Conservation (phyloP, 2,113 vertebrate species). For the Eretmochelys imbricata region DNA sequence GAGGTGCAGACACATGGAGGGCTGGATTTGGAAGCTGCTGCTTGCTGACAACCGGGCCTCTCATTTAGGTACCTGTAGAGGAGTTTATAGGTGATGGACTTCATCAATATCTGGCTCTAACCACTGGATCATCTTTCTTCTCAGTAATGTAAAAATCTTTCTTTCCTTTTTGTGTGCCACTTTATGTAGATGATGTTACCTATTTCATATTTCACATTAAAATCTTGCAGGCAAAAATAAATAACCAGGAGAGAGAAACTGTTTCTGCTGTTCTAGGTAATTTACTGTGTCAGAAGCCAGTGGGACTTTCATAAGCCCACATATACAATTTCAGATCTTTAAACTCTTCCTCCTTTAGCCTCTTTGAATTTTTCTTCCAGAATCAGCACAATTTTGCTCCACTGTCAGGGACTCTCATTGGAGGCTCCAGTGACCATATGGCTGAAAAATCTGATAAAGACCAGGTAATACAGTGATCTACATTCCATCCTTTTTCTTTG, state of each 20-base stretch:
- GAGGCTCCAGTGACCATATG: background rate
- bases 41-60: background rate
- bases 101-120: no score
- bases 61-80: background rate
- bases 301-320: constrained; percentile 56
- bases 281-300: constrained; percentile 57
- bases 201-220: background rate
- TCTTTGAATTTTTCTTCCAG: constrained; percentile 43
- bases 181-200: constrained; percentile 19
- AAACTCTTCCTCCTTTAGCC: constrained; percentile 40
- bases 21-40: background rate
- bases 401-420: constrained; percentile 30
- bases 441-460: constrained; percentile 11
- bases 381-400: constrained; percentile 16
- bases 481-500: background rate
- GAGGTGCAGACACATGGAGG: background rate
- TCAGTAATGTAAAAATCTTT: background rate
- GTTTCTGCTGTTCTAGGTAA: constrained; percentile 54
- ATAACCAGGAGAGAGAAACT: constrained; percentile 11
- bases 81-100: background rate
- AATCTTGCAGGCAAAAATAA: constrained; percentile 27
- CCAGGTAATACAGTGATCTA: background rate
- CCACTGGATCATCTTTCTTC: background rate
- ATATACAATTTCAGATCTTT: constrained; percentile 50
- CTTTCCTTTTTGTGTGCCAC: background rate